Conservation (phyloP, 2,888 invertebrate species). For the Hedychridium roseum region DNA sequence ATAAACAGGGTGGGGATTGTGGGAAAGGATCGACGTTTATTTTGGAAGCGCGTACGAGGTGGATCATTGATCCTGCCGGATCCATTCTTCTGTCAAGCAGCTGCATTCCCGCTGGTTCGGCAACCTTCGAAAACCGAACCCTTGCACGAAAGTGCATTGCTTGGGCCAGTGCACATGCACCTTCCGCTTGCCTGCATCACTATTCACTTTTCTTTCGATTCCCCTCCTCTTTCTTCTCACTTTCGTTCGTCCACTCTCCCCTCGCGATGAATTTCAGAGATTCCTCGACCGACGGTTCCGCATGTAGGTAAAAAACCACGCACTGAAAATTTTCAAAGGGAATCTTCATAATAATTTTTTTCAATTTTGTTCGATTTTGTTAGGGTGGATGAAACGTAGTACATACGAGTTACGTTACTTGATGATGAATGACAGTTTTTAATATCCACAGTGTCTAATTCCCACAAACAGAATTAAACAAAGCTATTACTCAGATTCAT, state of each 20-base stretch:
- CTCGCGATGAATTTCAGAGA: conserved; percentile 14
- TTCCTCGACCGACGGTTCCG: conserved; percentile 12
- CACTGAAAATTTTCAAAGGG: too few species aligned
- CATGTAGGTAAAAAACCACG: too few species aligned
- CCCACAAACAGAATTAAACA: too few species aligned
- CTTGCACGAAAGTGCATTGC: conserved; percentile 19
- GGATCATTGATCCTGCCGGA: conserved; percentile 37
- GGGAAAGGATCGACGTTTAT: too few species aligned
- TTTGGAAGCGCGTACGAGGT: too few species aligned
- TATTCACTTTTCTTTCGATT: conserved; percentile 6
- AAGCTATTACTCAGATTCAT: too few species aligned
- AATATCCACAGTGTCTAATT: too few species aligned
- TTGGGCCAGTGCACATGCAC: conserved; percentile 10
- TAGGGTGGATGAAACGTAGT: too few species aligned
- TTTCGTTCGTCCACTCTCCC: conserved; percentile 27
- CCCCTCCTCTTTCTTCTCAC: conserved; percentile 19
- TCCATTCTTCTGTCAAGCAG: conserved; percentile 37
- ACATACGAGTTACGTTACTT: too few species aligned
- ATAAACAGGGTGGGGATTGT: background rate
- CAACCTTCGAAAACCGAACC: conserved; percentile 41
- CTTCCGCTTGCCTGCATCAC: conserved; percentile 19
- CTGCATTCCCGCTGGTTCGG: conserved; percentile 32
- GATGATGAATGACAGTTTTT: too few species aligned
- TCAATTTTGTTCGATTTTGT: too few species aligned
- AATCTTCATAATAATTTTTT: too few species aligned